phyloP scores from a whole-genome alignment of 2,888 invertebrate genomes.

The Subacronicta megacephala region DNA sequence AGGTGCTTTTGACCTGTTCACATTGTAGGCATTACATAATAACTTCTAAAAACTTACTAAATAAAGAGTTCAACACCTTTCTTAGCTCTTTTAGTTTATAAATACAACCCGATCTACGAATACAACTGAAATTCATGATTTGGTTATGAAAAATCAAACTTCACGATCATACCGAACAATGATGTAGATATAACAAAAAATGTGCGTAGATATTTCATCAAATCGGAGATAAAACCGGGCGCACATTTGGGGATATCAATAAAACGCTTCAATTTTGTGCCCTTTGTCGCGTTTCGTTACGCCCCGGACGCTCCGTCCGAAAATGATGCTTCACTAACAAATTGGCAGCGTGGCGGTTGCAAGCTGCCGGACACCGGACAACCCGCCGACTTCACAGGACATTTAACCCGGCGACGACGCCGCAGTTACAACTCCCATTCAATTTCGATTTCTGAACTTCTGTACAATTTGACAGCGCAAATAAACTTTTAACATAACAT shows the following conservation, averaged over 20 bases:
- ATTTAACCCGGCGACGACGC: conserved; percentile 9
- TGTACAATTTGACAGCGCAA: conserved; percentile 20
- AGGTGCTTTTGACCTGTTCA: too few relatives aligned
- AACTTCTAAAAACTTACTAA: too few relatives aligned
- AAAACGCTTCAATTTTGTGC: conserved; percentile 35
- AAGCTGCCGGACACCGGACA: not conserved
- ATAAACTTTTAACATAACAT: too few relatives aligned
- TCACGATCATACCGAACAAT: not conserved
- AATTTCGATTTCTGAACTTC: conserved; percentile 31
- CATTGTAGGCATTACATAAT: too few relatives aligned
- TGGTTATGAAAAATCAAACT: not conserved
- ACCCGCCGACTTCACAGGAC: conserved; percentile 5
- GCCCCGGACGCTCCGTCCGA: conserved; percentile 5
- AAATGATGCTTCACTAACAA: conserved; percentile 21
- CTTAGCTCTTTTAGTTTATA: too few relatives aligned
- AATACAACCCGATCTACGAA: not conserved
- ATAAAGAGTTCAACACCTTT: too few relatives aligned
- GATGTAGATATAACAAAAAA: conserved; percentile 7
- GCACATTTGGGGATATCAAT: conserved; percentile 33
- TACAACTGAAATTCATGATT: not conserved
- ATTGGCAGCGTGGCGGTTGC: conserved; percentile 19
- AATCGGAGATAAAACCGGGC: conserved; percentile 24
- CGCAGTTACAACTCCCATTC: conserved; percentile 26
- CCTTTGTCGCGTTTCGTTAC: conserved; percentile 22
- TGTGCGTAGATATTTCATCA: conserved; percentile 17